A percentile compares a stretch with the other conserved stretches of the same genome.
Evolutionary conservation across 2,113 vertebrate species (phyloP).

Genomic region (Rostratula benghalensis): DNA sequence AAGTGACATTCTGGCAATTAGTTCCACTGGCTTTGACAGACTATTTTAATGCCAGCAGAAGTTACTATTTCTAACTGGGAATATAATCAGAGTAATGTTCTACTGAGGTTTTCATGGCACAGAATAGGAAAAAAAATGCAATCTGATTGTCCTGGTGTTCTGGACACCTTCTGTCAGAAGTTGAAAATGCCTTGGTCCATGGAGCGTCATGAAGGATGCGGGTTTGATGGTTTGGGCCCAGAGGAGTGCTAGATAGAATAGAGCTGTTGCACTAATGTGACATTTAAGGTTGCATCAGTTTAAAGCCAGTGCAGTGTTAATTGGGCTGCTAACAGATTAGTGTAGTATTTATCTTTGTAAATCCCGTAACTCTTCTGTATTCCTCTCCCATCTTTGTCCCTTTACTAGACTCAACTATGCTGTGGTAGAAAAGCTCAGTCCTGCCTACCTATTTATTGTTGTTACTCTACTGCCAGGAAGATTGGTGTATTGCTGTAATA

Average conservation of each 20-base stretch:
- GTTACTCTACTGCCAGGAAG: not conserved
- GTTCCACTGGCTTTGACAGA: constrained; percentile 5
- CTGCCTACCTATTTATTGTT: not conserved
- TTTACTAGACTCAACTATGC: not conserved
- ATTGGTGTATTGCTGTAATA: not conserved
- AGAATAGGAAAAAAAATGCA: not conserved
- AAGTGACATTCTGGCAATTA: not conserved
- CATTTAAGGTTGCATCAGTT: not conserved
- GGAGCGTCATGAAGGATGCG: accelerated
- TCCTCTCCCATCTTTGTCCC: not conserved
- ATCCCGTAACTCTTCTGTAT: not conserved
- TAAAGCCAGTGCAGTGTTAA: not conserved
- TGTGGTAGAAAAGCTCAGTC: not conserved
- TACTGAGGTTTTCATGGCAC: not conserved
- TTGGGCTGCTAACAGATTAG: not conserved
- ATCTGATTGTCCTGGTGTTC: not conserved
- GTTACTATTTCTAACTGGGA: not conserved
- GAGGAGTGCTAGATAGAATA: not conserved
- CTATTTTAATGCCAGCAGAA: constrained; percentile 23
- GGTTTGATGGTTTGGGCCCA: not conserved
- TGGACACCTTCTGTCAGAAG: not conserved
- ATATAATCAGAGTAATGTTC: not conserved
- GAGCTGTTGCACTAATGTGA: not conserved
- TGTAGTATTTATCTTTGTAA: not conserved
- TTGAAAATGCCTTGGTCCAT: not conserved